phyloP scores from a whole-genome alignment of 2,888 invertebrate species.

The Cataglyphis cursor region DNA sequence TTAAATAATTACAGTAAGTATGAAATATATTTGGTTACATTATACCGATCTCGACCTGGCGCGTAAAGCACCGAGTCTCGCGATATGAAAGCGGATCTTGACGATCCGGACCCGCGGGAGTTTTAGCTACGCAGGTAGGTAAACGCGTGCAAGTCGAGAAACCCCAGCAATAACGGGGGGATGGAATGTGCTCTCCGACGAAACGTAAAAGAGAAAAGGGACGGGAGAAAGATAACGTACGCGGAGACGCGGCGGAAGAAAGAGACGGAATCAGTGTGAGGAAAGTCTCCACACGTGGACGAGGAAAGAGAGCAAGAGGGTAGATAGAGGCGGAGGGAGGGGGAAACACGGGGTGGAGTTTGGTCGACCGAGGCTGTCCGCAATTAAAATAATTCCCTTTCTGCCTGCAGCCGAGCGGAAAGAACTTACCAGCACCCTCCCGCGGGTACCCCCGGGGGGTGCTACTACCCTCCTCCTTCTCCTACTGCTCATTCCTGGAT shows the following conservation, averaged over 20 bases:
- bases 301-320: slow-evolving; percentile 58
- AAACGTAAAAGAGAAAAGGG: slow-evolving; percentile 64
- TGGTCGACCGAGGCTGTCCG: slow-evolving; percentile 86
- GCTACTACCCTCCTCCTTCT: slow-evolving; percentile 73
- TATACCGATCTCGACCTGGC: not conserved
- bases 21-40: not conserved
- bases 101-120: slow-evolving; percentile 40
- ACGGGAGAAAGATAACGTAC: slow-evolving; percentile 53
- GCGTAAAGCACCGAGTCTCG: not conserved
- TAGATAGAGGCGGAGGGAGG: not conserved
- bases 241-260: slow-evolving; percentile 65
- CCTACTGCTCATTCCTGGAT: slow-evolving; percentile 58
- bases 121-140: slow-evolving; percentile 69
- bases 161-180: slow-evolving; percentile 53
- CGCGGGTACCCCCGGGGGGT: slow-evolving; percentile 77
- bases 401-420: slow-evolving; percentile 87
- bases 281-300: slow-evolving; percentile 58
- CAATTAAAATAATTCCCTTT: slow-evolving; percentile 87
- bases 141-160: slow-evolving; percentile 65
- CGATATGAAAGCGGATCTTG: slow-evolving; percentile 18
- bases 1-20: not conserved
- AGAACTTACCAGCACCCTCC: slow-evolving; percentile 86
- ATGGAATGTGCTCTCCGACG: slow-evolving; percentile 75
- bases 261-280: slow-evolving; percentile 65
- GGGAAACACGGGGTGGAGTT: slow-evolving; percentile 76